phyloP scores from a whole-genome alignment of 1,140 invertebrate species.

The Polyergus mexicanus region DNA sequence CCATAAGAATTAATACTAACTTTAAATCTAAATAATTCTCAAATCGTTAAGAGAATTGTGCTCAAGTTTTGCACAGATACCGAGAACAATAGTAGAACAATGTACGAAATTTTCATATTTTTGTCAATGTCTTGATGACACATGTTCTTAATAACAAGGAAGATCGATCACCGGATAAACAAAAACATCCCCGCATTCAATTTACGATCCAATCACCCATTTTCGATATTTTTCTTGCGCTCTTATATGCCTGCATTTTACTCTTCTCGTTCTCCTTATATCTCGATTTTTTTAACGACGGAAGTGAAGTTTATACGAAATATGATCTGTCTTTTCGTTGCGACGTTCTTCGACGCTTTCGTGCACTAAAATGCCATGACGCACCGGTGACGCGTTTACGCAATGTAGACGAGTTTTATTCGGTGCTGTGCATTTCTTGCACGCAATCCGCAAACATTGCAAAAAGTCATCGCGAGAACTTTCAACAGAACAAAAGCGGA shows the following conservation, averaged over 20 bases:
- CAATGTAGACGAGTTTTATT: background rate
- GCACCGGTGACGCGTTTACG: constrained; percentile 16
- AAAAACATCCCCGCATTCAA: no score
- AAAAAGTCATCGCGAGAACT: background rate
- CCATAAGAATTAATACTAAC: no score
- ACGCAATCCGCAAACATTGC: constrained; percentile 17
- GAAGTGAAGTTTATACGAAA: constrained; percentile 17
- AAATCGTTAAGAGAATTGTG: no score
- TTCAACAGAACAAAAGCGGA: background rate
- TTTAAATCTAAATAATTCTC: no score
- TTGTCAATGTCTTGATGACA: no score
- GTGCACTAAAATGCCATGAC: background rate
- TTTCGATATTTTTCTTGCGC: no score
- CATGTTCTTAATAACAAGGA: no score
- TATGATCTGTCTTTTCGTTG: background rate
- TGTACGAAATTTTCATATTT: no score
- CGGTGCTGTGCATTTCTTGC: background rate
- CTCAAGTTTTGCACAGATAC: no score
- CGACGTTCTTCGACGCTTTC: constrained; percentile 10
- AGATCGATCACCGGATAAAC: no score
- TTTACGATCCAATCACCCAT: background rate
- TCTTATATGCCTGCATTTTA: no score
- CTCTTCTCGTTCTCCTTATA: background rate
- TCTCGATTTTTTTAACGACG: background rate
- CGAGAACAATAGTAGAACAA: no score